phyloP scores from a whole-genome alignment of 2,888 invertebrate genomes.

The Papilio gigon region DNA sequence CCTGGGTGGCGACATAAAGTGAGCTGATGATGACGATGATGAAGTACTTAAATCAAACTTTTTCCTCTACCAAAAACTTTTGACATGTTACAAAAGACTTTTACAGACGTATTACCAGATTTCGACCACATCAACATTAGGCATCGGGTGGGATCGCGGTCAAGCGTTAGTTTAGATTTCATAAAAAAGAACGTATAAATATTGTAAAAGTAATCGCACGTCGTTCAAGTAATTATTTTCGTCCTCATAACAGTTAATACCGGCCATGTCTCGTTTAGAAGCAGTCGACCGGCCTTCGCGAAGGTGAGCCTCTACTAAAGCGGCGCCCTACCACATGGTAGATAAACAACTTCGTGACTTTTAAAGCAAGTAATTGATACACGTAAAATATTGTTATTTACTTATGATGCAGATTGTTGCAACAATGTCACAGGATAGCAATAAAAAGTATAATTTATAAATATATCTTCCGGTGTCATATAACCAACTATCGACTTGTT shows the following conservation, averaged over 20 bases:
- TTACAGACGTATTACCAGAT: too few species aligned
- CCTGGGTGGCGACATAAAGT: too few species aligned
- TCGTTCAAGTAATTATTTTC: slow-evolving; percentile 57
- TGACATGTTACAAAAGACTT: too few species aligned
- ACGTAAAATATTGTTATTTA: slow-evolving; percentile 1
- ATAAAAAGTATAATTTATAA: not conserved
- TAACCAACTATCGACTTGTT: too few species aligned
- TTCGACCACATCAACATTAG: too few species aligned
- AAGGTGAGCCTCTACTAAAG: slow-evolving; percentile 56
- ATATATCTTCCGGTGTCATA: not conserved
- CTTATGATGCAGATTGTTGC: not conserved
- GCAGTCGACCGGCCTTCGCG: slow-evolving; percentile 59
- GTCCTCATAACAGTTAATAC: slow-evolving; percentile 60
- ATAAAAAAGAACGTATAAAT: too few species aligned
- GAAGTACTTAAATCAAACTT: too few species aligned
- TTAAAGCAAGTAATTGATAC: not conserved
- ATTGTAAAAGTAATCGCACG: not conserved
- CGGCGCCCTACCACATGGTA: too few species aligned
- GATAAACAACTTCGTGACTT: not conserved
- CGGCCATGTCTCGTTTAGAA: slow-evolving; percentile 56
- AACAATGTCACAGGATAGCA: not conserved
- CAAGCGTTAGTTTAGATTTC: too few species aligned
- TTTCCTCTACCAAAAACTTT: too few species aligned
- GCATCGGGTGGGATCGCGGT: too few species aligned
- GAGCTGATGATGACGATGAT: too few species aligned